Evolutionary conservation across 2,113 vertebrate genomes (phyloP), one percentile per base, ranked within the genome.

Genomic region (Colius striatus): DNA sequence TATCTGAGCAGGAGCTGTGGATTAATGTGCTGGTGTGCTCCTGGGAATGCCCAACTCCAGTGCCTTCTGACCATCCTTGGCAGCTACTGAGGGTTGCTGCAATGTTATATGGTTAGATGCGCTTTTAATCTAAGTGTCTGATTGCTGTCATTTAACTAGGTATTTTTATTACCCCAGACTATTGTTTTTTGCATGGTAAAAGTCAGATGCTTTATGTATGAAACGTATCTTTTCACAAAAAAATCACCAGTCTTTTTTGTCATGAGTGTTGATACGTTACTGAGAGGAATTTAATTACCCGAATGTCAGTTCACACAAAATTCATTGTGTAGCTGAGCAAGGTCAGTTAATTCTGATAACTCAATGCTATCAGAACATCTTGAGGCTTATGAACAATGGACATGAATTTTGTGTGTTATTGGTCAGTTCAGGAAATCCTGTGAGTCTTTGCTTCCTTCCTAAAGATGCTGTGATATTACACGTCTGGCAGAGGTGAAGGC

Each of bases 61-160:
- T 0, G 2, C 48, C 58, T 55, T 19, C 55, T 51, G 29, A 57
- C 19, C 45, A 21, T 16, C 13, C 48, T 4, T 8, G 53, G 45
- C 38, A 57, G 62, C 38, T 34, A 8, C 43, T 19, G 29, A 0
- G 0, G 29, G 45, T 34, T 43, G 6, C 57, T 57, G 45, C 43
- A 38, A 1, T 13, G 21, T 43, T 13, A 8, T 1, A 4, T 23
- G 13, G 17, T 58, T 58, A 45, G 45, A 16, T 11, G 26, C 0
- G 1, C 25, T 22, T 70, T 70, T 53, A 53, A 61, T 29, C 41
- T 57, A 27, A 18, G 11, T 23, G 7, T 9, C 19, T 22, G 16
- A 26, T 9, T 79, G 16, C 48, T 72, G 3, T 7, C 10, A 23
- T 47, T 82, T 75, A 47, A 50, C 19, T 45, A 22, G 32, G 7